Evolutionary conservation across 2,888 invertebrate species (phyloP).

Genomic region (Antheraea assamensis): DNA sequence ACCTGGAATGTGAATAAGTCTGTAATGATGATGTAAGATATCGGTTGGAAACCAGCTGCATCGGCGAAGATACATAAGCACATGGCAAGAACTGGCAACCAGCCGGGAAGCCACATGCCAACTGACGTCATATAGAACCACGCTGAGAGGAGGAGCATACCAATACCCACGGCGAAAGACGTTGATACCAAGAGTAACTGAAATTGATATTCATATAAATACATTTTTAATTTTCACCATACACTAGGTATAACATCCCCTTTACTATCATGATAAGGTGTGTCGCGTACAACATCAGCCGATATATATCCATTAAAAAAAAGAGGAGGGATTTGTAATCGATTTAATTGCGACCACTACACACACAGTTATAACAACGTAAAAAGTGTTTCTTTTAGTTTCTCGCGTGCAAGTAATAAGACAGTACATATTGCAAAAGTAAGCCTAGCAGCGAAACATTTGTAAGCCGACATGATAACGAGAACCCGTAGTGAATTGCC

Average conservation of each 20-base stretch:
- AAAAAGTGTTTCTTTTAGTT: constrained; percentile 32
- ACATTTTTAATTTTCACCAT: not conserved
- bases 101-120: constrained; percentile 68
- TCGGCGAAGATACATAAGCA: constrained; percentile 73
- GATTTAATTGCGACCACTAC: too few species aligned
- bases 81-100: constrained; percentile 73
- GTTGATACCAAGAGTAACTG: constrained; percentile 69
- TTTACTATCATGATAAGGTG: too few species aligned
- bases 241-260: too few species aligned
- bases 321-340: too few species aligned
- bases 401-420: too few species aligned
- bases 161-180: constrained; percentile 65
- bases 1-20: constrained; percentile 76
- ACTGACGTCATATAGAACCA: constrained; percentile 71
- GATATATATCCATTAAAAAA: too few species aligned
- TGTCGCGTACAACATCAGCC: too few species aligned
- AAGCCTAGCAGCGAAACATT: too few species aligned
- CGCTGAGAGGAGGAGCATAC: constrained; percentile 62
- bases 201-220: constrained; percentile 24
- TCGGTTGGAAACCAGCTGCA: constrained; percentile 75
- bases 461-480: too few species aligned
- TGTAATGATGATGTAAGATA: constrained; percentile 74
- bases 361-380: constrained; percentile 38
- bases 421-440: too few species aligned
- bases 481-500: constrained; percentile 33